Base-by-base conservation (phyloP, 2,113 vertebrate genomes). In the Nesospiza acunhae region DNA sequence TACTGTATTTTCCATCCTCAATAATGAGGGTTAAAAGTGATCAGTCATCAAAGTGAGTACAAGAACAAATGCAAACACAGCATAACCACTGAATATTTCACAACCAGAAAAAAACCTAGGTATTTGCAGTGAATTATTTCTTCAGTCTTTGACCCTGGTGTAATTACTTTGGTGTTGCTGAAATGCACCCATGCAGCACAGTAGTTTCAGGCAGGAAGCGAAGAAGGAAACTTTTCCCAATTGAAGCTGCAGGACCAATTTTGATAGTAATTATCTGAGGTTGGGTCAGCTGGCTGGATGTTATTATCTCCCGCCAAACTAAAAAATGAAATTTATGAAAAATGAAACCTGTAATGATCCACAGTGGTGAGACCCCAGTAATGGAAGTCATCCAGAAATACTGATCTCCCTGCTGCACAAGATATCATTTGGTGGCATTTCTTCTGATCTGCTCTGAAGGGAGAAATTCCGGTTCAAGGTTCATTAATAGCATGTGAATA, bases 291-390 rank as follows among this genome's bases (percentile, higher is more conserved):
- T 94, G 17, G 2, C 69, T 97, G 77, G 81, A 53, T 97, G 84
- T 95, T 95, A 97, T 95, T 95, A 95, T 94, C 89, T 94, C 41
- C 73, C 26, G 89, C 93, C 89, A 93, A 92, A 96, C 77, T 91
- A 68, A 89, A 87, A 90, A 79, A 94, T 95, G 53, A 94, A 89
- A 86, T 92, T 62, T 69, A 17, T 97, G 90, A 95, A 70, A 93
- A 97, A 95, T 97, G 83, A 84, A 88, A 84, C 35, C 59, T 59
- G 59, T 92, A 86, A 93, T 84, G 89, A 96, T 84, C 80, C 39
- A 11, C 56, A 86, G 60, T 81, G 86, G 79, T 23, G 66, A 96
- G 90, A 55, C 6, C 59, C 52, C 50, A 20, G 55, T 84, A 84
- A 90, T 81, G 86, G 73, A 69, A 92, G 37, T 81, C 72, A 67